Base-by-base conservation (phyloP, 2,113 vertebrate genomes). In the Cephalopterus ornatus region DNA sequence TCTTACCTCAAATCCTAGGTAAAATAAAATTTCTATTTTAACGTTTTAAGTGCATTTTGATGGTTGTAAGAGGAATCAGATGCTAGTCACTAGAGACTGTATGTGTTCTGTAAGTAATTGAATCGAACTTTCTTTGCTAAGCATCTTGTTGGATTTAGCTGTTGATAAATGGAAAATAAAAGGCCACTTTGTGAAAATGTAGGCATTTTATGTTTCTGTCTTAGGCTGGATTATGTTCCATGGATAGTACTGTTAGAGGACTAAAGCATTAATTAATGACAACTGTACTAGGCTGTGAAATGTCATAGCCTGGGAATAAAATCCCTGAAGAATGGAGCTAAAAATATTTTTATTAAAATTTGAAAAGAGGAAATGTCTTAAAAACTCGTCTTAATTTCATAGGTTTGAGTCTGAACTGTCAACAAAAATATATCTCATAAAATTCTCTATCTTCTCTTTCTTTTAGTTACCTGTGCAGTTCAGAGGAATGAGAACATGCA, bases 31-130 rank as follows among this genome's bases (percentile, higher is more conserved):
- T 41, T 76, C 42, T 73, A 5, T 77, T 88, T 90, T 88, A 46
- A 77, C 61, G 70, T 59, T 92, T 86, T 80, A 90, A 88, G 79
- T 81, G 47, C 32, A 78, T 92, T 96, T 86, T 90, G 32, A 27
- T 88, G 39, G 35, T 53, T 81, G 55, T 32, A 92, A 95, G 86
- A 70, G 24, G 26, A 80, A 84, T 88, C 72, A 78, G 56, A 71
- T 88, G 23, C 28, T 67, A 67, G 50, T n/a, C 65, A 37, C 80
- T 75, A 61, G 30, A 75, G 84, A 68, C 28, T 6, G 22, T 70
- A 73, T 66, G 24, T 93, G 46, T 79, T 79, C 61, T 76, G 67
- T 44, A 66, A 90, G 70, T 74, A 58, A 46, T 14, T 80, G 58
- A 77, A 55, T 58, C 46, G 18, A n/a, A 50, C 55, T 92, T 58